These are phyloP conservation scores for Osmerus mordax DNA, from an alignment of 2,113 vertebrate genomes.

Conservation along the genomic window DNA sequence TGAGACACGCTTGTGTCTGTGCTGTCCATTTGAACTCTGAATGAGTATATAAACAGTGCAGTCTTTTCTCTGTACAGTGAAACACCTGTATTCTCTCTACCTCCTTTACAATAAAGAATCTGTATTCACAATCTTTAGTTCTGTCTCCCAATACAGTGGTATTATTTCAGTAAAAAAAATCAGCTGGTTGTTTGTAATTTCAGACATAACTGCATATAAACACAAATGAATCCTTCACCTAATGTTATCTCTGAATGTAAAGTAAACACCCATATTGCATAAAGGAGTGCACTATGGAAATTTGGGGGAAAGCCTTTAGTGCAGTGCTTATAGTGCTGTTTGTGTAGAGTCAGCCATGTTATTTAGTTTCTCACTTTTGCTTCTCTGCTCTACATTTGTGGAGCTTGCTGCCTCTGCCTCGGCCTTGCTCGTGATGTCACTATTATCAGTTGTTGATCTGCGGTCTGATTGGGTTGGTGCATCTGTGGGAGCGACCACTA, in stretches of 20 bases:
- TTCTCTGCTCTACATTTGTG: slow-evolving; percentile 49
- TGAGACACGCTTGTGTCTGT: slow-evolving; percentile 53
- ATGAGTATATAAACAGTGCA: slow-evolving; percentile 74
- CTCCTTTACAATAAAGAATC: slow-evolving; percentile 84
- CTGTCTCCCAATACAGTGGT: neutral
- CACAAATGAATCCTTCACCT: too few relatives aligned
- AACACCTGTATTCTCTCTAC: slow-evolving; percentile 83
- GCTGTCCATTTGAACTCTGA: slow-evolving; percentile 63
- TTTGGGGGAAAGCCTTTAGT: neutral
- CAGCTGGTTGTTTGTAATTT: neutral
- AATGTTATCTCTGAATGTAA: neutral
- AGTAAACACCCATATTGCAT: neutral
- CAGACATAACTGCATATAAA: too few relatives aligned
- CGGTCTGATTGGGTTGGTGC: slow-evolving; percentile 40
- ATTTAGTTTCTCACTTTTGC: slow-evolving; percentile 51
- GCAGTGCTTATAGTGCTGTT: slow-evolving; percentile 61
- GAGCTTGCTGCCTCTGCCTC: slow-evolving; percentile 44
- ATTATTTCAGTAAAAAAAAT: neutral
- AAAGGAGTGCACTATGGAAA: neutral
- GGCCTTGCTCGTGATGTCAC: slow-evolving; percentile 21
- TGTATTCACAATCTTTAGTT: slow-evolving; percentile 70
- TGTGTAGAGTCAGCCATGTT: slow-evolving; percentile 50
- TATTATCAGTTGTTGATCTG: neutral
- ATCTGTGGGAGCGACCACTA: slow-evolving; percentile 47
- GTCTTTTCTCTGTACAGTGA: slow-evolving; percentile 80